phyloP scores from a whole-genome alignment of 2,888 invertebrate species.

The Nebria salina region DNA sequence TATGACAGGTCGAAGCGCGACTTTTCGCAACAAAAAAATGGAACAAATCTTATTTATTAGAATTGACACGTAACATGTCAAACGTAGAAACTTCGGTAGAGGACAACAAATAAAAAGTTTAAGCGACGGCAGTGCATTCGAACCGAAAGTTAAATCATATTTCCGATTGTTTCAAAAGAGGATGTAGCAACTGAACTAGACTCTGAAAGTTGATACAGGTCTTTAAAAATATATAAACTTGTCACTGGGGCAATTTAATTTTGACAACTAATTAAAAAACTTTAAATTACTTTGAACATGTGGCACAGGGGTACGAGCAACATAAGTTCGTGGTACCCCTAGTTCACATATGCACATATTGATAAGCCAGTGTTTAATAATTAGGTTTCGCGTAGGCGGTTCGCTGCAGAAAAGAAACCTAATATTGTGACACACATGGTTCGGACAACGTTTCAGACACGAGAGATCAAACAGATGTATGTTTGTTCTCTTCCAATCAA shows the following conservation, averaged over 20 bases:
- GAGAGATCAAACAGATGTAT: slow-evolving; percentile 26
- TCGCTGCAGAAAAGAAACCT: slow-evolving; percentile 12
- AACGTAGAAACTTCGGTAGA: background rate
- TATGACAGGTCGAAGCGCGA: too few relatives aligned
- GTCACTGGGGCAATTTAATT: slow-evolving; percentile 34
- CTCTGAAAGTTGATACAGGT: background rate
- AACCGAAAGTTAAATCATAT: background rate
- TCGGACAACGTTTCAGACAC: slow-evolving; percentile 28
- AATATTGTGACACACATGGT: slow-evolving; percentile 34
- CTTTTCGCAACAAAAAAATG: too few relatives aligned
- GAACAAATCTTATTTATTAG: too few relatives aligned
- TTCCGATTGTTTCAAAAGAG: background rate
- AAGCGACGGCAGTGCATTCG: background rate
- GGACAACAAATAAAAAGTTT: background rate
- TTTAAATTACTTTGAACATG: slow-evolving; percentile 43
- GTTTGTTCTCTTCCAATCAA: background rate
- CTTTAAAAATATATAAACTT: slow-evolving; percentile 36
- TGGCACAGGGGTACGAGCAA: slow-evolving; percentile 16
- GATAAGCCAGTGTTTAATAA: slow-evolving; percentile 31
- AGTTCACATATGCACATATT: slow-evolving; percentile 21
- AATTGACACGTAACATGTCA: background rate
- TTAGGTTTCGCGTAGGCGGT: slow-evolving; percentile 29
- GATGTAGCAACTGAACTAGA: background rate
- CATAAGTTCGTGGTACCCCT: slow-evolving; percentile 25
- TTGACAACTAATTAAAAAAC: slow-evolving; percentile 43